These are phyloP conservation scores for Caenorhabditis elegans DNA, from an alignment of 1,140 invertebrate species.

Conservation along the genomic window WBcel235 BX284602.5:11708501-11709000, in stretches of 20 bases:
- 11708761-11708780: constrained; percentile 39
- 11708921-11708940: constrained; percentile 31
- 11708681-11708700: constrained; percentile 57
- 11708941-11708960: constrained; percentile 52
- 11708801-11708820: constrained; percentile 52
- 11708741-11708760: constrained; percentile 55
- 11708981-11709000: constrained; percentile 56
- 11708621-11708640: neutral
- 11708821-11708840: constrained; percentile 30
- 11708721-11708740: constrained; percentile 57
- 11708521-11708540: constrained; percentile 56
- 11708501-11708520: constrained; percentile 66
- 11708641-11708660: no score
- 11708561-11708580: constrained; percentile 64
- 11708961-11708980: constrained; percentile 49
- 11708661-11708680: constrained; percentile 10
- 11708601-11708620: constrained; percentile 3
- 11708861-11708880: neutral
- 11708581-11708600: constrained; percentile 39
- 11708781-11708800: constrained; percentile 44
- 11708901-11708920: neutral
- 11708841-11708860: neutral
- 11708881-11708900: neutral
- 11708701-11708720: constrained; percentile 55
- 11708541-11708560: constrained; percentile 54